Percentiles rank a stretch among this genome's conserved stretches.
Evolutionary conservation across 2,888 invertebrate genomes (phyloP).

Genomic region (Neria commutata): DNA sequence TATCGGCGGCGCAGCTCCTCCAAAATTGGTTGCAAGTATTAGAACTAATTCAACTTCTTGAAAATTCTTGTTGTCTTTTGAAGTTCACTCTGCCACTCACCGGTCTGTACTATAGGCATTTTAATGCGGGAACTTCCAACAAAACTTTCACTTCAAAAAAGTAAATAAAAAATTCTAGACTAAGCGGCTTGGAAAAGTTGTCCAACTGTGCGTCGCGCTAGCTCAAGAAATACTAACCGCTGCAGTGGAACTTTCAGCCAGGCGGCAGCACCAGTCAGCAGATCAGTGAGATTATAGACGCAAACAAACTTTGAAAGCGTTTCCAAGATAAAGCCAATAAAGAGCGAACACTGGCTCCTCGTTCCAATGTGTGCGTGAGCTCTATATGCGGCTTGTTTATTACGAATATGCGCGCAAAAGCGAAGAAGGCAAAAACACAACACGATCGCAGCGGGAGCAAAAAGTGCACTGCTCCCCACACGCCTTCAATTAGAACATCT

Average conservation of each 20-base stretch:
- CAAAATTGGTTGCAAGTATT: no score
- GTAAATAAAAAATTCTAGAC: conserved; percentile 1
- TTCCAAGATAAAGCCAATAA: no score
- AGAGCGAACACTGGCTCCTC: no score
- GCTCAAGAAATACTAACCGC: conserved; percentile 17
- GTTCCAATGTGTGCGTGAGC: no score
- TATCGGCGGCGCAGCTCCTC: no score
- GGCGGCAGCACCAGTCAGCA: conserved; percentile 2
- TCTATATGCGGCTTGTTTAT: background rate
- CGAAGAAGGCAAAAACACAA: background rate
- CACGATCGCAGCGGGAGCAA: no score
- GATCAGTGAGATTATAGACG: background rate
- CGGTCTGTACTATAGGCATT: conserved; percentile 39
- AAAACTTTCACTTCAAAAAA: background rate
- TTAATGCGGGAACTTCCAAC: no score
- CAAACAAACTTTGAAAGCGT: no score
- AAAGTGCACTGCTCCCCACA: no score
- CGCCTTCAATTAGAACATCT: no score
- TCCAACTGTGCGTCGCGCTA: conserved; percentile 20
- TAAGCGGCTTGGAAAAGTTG: background rate
- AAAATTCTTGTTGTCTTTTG: background rate
- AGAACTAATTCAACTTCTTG: background rate
- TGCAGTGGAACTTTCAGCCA: background rate
- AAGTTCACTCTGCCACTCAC: conserved; percentile 29
- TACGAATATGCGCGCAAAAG: background rate